These are phyloP conservation scores for Taxidea taxus DNA, from an alignment of 2,113 vertebrate genomes.

Conservation along the genomic window DNA sequence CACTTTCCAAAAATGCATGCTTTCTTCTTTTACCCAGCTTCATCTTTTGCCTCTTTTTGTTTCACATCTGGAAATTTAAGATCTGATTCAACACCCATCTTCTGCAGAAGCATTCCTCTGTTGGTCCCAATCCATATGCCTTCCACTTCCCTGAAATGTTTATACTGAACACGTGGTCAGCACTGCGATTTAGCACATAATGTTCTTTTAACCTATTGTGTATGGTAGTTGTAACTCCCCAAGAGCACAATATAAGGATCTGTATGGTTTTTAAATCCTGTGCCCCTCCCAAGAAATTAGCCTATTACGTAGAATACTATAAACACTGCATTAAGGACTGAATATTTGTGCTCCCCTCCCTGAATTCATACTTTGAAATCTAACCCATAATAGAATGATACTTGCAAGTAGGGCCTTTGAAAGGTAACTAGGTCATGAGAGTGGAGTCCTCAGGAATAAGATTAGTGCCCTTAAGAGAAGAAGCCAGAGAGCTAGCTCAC, in stretches of 20 bases:
- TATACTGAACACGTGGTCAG: background rate
- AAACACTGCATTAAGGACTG: background rate
- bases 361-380: background rate
- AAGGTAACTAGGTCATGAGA: background rate
- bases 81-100: background rate
- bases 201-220: background rate
- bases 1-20: background rate
- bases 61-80: constrained; percentile 4
- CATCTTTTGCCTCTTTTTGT: background rate
- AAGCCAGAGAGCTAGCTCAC: background rate
- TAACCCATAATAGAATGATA: background rate
- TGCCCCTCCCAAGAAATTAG: background rate
- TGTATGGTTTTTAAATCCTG: background rate
- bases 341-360: background rate
- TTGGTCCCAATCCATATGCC: background rate
- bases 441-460: no score
- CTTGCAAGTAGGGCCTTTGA: background rate
- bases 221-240: background rate
- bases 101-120: background rate
- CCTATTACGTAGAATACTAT: background rate
- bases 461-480: background rate
- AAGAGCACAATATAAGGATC: background rate
- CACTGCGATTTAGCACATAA: background rate
- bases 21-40: background rate
- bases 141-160: background rate